Evolutionary conservation across 1,140 invertebrate genomes (phyloP), one percentile per base, ranked within the genome.

Genomic region (Anastatus disparis): DNA sequence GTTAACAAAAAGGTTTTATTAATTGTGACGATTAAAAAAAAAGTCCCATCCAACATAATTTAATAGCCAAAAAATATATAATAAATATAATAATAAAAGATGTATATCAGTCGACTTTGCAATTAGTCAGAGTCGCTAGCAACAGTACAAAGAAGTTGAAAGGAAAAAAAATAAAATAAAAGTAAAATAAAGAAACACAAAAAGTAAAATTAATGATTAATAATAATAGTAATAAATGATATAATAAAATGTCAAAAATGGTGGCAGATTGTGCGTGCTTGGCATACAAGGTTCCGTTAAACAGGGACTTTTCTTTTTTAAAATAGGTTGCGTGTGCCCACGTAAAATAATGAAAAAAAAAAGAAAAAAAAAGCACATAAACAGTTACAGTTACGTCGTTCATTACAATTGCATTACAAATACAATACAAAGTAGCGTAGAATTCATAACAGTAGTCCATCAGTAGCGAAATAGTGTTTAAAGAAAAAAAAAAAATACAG

Each of bases 371-470:
- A n/a, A n/a, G n/a, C n/a, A n/a, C n/a, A n/a, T n/a, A n/a, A n/a
- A n/a, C n/a, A n/a, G 62, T n/a, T 77, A 77, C 71, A 79, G 74
- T n/a, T 79, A 79, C 73, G 72, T 77, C 70, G 72, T 79, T 81
- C 75, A 79, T 79, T 59, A 76, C 76, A 76, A 74, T n/a, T 78
- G 71, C 75, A 79, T 80, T 79, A 80, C 75, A 78, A 35, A 78
- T 78, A 80, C 75, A 81, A 82, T 81, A 83, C 82, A 84, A 79
- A 82, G 78, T 84, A 84, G 80, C 58, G 79, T 84, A 84, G 82
- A 74, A 73, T 78, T 80, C 80, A 82, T 82, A 83, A 81, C 69
- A 76, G 75, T 84, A 84, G 79, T 82, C 78, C 82, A 83, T 77
- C 77, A 35, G 81, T 84, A 84, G 82, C 81, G 82, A 82, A 84